Evolutionary conservation across 2,797 vertebrate genomes (phyloP).

Genomic region (Gymnodraco acuticeps): DNA sequence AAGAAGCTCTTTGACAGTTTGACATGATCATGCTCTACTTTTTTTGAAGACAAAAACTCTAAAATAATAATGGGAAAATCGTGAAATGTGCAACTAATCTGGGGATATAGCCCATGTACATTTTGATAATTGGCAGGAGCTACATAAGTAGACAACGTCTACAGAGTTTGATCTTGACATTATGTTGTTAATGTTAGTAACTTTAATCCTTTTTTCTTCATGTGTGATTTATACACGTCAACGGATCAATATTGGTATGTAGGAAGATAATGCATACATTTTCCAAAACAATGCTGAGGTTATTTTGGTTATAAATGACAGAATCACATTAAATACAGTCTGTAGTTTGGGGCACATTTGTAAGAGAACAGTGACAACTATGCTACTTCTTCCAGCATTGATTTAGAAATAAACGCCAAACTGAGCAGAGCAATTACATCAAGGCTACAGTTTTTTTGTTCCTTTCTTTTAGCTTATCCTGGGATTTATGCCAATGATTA

Average conservation of each 20-base stretch:
- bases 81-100: background rate
- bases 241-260: too few relatives aligned
- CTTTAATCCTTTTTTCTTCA: background rate
- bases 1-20: constrained; percentile 33
- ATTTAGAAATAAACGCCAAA: background rate
- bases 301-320: background rate
- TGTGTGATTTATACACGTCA: background rate
- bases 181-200: too few relatives aligned
- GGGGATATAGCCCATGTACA: too few relatives aligned
- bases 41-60: background rate
- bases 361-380: background rate
- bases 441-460: background rate
- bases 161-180: too few relatives aligned
- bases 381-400: background rate
- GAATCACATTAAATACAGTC: background rate
- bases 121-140: too few relatives aligned
- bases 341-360: background rate
- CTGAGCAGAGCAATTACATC: background rate
- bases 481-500: constrained; percentile 4
- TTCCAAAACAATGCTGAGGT: background rate
- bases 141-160: too few relatives aligned
- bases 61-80: constrained; percentile 3
- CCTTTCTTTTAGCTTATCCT: background rate
- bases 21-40: constrained; percentile 16
- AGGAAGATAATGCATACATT: background rate